Base-by-base conservation (phyloP, 2,113 vertebrate genomes). In the Esox niger region DNA sequence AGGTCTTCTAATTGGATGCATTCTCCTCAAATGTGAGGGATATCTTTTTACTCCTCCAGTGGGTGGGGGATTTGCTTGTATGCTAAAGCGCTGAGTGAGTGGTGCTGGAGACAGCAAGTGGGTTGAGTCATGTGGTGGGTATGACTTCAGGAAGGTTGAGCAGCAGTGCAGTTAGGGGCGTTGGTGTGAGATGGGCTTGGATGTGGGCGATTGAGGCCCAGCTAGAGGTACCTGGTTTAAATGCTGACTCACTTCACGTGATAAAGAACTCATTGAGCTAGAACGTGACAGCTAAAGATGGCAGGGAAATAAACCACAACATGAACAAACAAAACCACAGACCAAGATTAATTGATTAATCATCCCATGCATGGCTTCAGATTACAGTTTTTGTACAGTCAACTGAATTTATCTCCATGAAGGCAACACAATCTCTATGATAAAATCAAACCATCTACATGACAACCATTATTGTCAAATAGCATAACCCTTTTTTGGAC, bases 221-320 rank as follows among this genome's bases (percentile, higher is more conserved):
- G 92, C 92, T 90, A 84, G 78, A 91, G 83, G 93, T 96, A 96
- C 96, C 96, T 98, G 95, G 82, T 95, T 92, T 88, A 98, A 93
- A 92, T 97, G 97, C 93, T 93, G 95, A 95, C 95, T 96, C 88
- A 98, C 95, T 95, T 97, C 96, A 55, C 93, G 92, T 82, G 97
- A 98, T 90, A 98, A 94, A 88, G 95, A 96, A 90, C 96, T 98
- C 96, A 95, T 92, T 88, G 96, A 97, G 90, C 96, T 97, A 94
- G 95, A 98, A 90, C 95, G 94, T 76, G 95, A 98, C 81, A 96
- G 96, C 97, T 97, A 90, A 88, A 91, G 90, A 95, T 89, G 92
- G 91, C 91, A 86, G 66, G 63, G 38, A 38, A 15, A 15, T 38
- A 15, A 38, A 38, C n/a, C n/a, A n/a, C 9, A 35, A 13, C 35